Base-by-base conservation (phyloP, 2,113 vertebrate genomes). In the Eubucco bourcierii region DNA sequence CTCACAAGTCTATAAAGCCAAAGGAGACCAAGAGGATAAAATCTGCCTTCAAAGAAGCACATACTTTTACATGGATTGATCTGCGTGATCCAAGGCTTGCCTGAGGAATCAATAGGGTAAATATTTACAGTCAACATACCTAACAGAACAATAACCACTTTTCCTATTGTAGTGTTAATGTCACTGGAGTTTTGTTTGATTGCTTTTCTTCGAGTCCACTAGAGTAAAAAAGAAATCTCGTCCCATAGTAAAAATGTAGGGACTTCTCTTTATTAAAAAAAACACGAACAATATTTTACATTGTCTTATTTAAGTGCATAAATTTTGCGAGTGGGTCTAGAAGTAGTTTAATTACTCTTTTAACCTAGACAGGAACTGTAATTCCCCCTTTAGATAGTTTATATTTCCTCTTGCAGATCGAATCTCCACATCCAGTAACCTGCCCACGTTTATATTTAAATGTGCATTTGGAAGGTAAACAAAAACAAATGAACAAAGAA, bases 101-200 rank as follows among this genome's bases (percentile, higher is more conserved):
- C 37, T 90, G 70, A 80, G 84, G 82, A 76, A 87, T 82, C 90
- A 94, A 60, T 60, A 68, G 95, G 90, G 74, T 94, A 76, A 93
- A 61, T 91, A 70, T 97, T 96, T 96, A 96, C 90, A 95, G 80
- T 93, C 76, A 96, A 91, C 88, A 64, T 73, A 76, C 71, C 88
- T 58, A 93, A 84, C 92, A 72, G 80, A 84, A 79, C 82, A 90
- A 94, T 93, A 96, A 90, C 34, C 80, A 85, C 59, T 55, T 80
- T 97, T 91, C 28, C 74, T 41, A 71, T 85, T 95, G 93, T 97
- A 70, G 68, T 93, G 76, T 68, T 84, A 94, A 94, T 79, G 68
- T 4, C 86, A 81, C 41, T 29, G 79, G 31, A 75, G 31, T 66
- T 90, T 86, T 74, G 74, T 77, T 92, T 91, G 75, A 59, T 37